phyloP scores from a whole-genome alignment of 2,113 vertebrate species.

The Myxocyprinus asiaticus region DNA sequence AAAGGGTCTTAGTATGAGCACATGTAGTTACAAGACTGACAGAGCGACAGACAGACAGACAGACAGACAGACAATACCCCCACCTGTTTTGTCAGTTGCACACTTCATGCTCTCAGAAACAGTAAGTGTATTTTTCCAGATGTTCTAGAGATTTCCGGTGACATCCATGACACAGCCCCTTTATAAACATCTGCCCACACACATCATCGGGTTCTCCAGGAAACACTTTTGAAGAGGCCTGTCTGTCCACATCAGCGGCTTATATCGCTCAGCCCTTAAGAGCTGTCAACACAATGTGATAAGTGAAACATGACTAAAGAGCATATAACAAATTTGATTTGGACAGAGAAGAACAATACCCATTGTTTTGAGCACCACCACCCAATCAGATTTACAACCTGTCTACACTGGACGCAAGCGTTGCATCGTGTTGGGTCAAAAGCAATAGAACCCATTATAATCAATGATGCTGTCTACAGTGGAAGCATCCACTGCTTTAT shows the following conservation, averaged over 20 bases:
- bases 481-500: too few relatives aligned
- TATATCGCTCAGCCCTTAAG: background rate
- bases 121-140: slow-evolving; percentile 43
- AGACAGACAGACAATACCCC: background rate
- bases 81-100: slow-evolving; percentile 35
- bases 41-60: background rate
- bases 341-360: slow-evolving; percentile 1
- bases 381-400: too few relatives aligned
- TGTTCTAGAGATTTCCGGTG: slow-evolving; percentile 38
- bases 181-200: slow-evolving; percentile 43
- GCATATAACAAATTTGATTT: slow-evolving; percentile 23
- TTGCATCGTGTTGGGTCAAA: too few relatives aligned
- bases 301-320: slow-evolving; percentile 14
- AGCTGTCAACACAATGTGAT: slow-evolving; percentile 36
- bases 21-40: too few relatives aligned
- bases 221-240: slow-evolving; percentile 26
- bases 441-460: too few relatives aligned
- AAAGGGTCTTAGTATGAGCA: too few relatives aligned
- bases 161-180: slow-evolving; percentile 12
- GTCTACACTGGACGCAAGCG: too few relatives aligned
- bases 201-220: slow-evolving; percentile 34
- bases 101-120: slow-evolving; percentile 3
- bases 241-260: background rate
- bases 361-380: background rate
- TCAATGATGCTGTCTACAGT: too few relatives aligned